Conservation (phyloP, 2,888 invertebrate species). For the Diploptera punctata region DNA sequence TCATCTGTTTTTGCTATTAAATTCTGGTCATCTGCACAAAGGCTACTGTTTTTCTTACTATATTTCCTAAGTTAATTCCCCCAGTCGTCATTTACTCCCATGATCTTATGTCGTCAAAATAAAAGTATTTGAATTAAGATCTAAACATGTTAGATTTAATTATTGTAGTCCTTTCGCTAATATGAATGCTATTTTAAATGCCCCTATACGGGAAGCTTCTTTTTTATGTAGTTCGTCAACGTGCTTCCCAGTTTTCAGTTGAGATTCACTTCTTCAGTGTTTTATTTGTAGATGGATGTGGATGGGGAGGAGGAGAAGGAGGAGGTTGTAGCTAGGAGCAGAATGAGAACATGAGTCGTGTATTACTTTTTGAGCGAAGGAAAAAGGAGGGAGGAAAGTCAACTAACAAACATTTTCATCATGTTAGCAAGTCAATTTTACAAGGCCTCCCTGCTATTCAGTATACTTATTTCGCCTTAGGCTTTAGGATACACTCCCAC, state of each 20-base stretch:
- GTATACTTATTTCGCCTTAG: conserved; percentile 15
- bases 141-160: too few relatives aligned
- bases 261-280: neutral
- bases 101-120: too few relatives aligned
- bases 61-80: too few relatives aligned
- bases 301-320: too few relatives aligned
- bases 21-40: too few relatives aligned
- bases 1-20: too few relatives aligned
- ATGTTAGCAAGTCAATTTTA: conserved; percentile 23
- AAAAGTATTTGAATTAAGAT: too few relatives aligned
- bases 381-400: neutral
- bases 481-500: neutral
- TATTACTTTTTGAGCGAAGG: neutral
- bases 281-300: conserved; percentile 11
- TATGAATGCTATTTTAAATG: too few relatives aligned
- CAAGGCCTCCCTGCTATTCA: neutral
- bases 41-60: too few relatives aligned
- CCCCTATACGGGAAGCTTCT: neutral
- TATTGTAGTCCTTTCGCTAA: too few relatives aligned
- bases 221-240: neutral
- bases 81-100: too few relatives aligned
- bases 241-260: neutral
- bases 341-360: neutral
- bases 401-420: conserved; percentile 11
- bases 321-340: neutral